phyloP scores from a whole-genome alignment of 2,888 invertebrate species.

The Psylliodes chrysocephalus region DNA sequence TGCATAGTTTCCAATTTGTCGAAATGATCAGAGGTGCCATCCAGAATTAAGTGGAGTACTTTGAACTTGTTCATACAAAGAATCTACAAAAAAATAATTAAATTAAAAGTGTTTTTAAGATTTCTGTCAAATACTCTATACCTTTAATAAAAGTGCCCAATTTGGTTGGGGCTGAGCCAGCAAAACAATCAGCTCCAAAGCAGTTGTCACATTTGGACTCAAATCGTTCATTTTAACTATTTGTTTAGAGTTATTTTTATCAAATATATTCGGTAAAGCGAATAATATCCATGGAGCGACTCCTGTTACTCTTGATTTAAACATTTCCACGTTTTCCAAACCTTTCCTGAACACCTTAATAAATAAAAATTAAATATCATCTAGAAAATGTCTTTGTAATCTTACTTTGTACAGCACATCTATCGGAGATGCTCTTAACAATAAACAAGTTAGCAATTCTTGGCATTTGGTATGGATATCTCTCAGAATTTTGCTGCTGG shows the following conservation, averaged over 20 bases:
- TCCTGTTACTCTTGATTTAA: constrained; percentile 67
- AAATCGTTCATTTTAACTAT: constrained; percentile 64
- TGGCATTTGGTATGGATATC: constrained; percentile 87
- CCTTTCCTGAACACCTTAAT: constrained; percentile 69
- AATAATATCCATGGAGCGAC: constrained; percentile 79
- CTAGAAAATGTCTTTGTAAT: neutral
- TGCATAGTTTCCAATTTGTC: constrained; percentile 51
- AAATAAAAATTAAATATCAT: neutral
- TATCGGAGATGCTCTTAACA: constrained; percentile 79
- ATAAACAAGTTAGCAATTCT: constrained; percentile 78
- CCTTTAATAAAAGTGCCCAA: constrained; percentile 81
- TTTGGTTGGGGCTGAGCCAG: constrained; percentile 82
- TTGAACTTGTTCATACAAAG: constrained; percentile 78
- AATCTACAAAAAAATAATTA: constrained; percentile 65
- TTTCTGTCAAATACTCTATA: constrained; percentile 52
- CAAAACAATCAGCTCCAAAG: constrained; percentile 77
- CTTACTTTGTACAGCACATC: constrained; percentile 80
- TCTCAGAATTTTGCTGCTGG: constrained; percentile 76
- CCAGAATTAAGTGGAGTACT: constrained; percentile 71
- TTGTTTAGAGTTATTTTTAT: constrained; percentile 59
- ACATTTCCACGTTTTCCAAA: constrained; percentile 67
- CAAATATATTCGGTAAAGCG: constrained; percentile 72
- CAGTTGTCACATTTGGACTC: constrained; percentile 69
- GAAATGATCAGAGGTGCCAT: constrained; percentile 58
- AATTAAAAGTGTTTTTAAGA: neutral